Percentiles rank a stretch among this genome's conserved stretches.
Evolutionary conservation across 2,888 invertebrate genomes (phyloP).

Genomic region (Galerucella pusilla): DNA sequence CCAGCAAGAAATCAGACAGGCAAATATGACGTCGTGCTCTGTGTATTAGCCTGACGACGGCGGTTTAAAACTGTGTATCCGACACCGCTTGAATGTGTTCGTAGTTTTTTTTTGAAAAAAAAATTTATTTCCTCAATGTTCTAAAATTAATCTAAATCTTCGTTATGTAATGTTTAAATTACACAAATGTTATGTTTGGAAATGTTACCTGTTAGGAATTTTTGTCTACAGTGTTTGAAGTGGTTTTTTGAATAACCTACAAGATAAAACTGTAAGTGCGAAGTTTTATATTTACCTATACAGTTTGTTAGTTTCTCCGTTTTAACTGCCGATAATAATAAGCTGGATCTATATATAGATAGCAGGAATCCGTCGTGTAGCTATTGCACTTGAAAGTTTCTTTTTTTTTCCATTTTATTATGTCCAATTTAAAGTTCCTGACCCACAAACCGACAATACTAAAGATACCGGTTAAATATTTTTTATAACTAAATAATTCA

Average conservation of each 20-base stretch:
- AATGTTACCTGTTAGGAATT: slow-evolving; percentile 8
- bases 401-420: slow-evolving; percentile 26
- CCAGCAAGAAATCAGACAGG: slow-evolving; percentile 50
- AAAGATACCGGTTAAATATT: not conserved
- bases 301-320: slow-evolving; percentile 34
- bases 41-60: slow-evolving; percentile 43
- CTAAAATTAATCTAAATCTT: slow-evolving; percentile 26
- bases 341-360: slow-evolving; percentile 56
- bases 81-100: slow-evolving; percentile 50
- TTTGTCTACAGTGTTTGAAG: slow-evolving; percentile 27
- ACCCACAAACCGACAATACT: slow-evolving; percentile 30
- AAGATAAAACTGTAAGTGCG: slow-evolving; percentile 39
- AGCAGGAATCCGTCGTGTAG: slow-evolving; percentile 42
- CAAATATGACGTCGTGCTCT: slow-evolving; percentile 49
- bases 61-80: slow-evolving; percentile 45
- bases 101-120: slow-evolving; percentile 35
- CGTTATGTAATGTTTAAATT: slow-evolving; percentile 38
- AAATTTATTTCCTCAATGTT: slow-evolving; percentile 25
- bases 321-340: slow-evolving; percentile 47
- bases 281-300: slow-evolving; percentile 34
- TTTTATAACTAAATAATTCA: slow-evolving; percentile 2
- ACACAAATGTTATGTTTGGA: slow-evolving; percentile 14
- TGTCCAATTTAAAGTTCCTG: slow-evolving; percentile 7
- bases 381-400: slow-evolving; percentile 45
- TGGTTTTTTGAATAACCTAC: slow-evolving; percentile 28